A percentile compares a stretch with the other conserved stretches of the same genome.
Conservation (phyloP, 2,113 vertebrate genomes). For the Eubucco bourcierii region DNA sequence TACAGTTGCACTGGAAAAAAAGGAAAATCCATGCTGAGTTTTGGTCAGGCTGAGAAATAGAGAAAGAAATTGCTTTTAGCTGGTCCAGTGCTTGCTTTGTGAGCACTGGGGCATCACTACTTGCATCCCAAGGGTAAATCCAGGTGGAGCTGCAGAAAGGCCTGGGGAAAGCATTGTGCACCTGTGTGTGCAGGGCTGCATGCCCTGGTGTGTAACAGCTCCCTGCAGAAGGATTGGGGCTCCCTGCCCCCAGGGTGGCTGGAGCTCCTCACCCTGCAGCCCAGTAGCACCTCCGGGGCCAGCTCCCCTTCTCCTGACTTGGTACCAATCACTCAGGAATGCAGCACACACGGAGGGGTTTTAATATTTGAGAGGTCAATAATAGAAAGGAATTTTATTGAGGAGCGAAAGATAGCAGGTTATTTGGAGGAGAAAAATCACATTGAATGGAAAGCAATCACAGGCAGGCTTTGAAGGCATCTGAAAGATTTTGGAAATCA, state of each 20-base stretch:
- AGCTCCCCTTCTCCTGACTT: neutral
- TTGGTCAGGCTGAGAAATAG: neutral
- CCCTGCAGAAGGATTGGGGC: neutral
- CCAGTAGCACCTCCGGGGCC: neutral
- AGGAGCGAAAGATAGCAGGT: neutral
- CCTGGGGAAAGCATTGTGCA: neutral
- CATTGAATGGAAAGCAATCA: neutral
- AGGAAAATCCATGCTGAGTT: neutral
- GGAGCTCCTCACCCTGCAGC: neutral
- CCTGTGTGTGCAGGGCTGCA: neutral
- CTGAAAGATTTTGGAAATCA: neutral
- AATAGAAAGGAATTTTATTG: neutral
- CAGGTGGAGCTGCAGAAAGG: neutral
- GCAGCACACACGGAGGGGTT: fast-evolving
- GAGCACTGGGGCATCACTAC: neutral
- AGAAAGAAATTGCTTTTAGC: neutral
- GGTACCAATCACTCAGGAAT: fast-evolving
- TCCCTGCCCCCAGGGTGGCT: neutral
- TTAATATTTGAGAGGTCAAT: neutral
- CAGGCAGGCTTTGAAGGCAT: neutral
- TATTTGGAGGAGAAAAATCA: neutral
- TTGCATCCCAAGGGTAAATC: neutral
- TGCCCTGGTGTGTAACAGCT: neutral
- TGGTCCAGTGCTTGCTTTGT: neutral
- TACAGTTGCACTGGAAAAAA: slow-evolving; percentile 29